phyloP scores from a whole-genome alignment of 2,113 vertebrate genomes.

The Fulica atra region DNA sequence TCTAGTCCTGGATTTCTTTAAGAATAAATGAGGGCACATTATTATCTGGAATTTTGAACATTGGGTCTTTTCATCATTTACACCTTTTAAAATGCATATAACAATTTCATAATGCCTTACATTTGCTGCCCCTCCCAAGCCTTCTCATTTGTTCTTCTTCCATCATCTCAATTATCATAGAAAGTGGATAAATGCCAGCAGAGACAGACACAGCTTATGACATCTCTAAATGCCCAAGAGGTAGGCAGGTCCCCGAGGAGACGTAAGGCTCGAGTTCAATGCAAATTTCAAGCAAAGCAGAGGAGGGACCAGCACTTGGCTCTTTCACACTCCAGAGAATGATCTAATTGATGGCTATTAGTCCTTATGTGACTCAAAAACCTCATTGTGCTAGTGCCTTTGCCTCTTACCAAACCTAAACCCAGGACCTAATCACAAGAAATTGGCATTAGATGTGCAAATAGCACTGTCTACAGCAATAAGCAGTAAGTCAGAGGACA shows the following conservation, averaged over 20 bases:
- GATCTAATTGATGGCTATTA: constrained; percentile 24
- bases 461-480: too few species aligned
- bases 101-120: not conserved
- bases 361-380: not conserved
- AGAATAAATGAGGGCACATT: not conserved
- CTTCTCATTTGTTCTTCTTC: not conserved
- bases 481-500: not conserved
- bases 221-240: not conserved
- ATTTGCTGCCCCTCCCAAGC: not conserved
- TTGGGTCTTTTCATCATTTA: not conserved
- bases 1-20: not conserved
- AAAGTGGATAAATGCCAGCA: not conserved
- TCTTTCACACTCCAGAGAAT: not conserved
- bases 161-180: not conserved
- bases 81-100: not conserved
- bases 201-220: not conserved
- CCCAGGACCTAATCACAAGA: not conserved
- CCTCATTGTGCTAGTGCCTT: not conserved
- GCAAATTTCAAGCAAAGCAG: not conserved
- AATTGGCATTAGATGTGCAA: not conserved
- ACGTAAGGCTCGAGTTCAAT: not conserved
- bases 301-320: constrained; percentile 13
- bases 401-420: not conserved
- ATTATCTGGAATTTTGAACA: not conserved
- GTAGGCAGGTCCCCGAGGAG: not conserved